A percentile compares a stretch with the other conserved stretches of the same genome.
These are phyloP conservation scores for Sminthurinus aureus DNA, from an alignment of 2,888 invertebrate genomes.

Conservation along the genomic window DNA sequence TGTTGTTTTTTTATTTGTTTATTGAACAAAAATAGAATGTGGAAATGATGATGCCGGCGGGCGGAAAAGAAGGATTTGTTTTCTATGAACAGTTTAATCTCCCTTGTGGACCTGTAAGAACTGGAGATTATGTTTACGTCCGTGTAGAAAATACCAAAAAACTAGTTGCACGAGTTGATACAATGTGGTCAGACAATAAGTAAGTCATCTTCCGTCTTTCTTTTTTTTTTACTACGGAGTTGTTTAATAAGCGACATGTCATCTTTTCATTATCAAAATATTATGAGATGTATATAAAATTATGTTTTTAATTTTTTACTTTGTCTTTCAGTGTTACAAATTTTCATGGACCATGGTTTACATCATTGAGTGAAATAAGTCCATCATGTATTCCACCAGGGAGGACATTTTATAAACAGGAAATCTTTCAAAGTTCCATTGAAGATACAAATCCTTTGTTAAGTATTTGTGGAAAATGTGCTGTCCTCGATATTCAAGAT, in stretches of 20 bases:
- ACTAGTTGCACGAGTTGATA: constrained; percentile 90
- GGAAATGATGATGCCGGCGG: constrained; percentile 72
- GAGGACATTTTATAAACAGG: constrained; percentile 89
- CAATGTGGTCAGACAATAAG: constrained; percentile 92
- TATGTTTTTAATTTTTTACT: constrained; percentile 64
- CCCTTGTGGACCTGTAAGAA: constrained; percentile 81
- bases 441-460: constrained; percentile 91
- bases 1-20: constrained; percentile 23
- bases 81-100: constrained; percentile 95
- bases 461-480: constrained; percentile 89
- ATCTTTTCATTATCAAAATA: neutral
- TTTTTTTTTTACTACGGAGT: neutral
- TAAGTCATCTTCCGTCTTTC: constrained; percentile 69
- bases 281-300: neutral
- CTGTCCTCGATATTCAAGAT: constrained; percentile 88
- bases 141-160: constrained; percentile 90
- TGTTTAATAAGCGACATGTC: neutral
- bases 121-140: constrained; percentile 95
- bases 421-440: constrained; percentile 87
- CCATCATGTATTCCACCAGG: constrained; percentile 70
- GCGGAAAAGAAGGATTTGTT: constrained; percentile 78
- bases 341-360: constrained; percentile 93
- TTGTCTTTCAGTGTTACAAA: constrained; percentile 77
- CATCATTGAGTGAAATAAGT: constrained; percentile 86
- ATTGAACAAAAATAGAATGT: constrained; percentile 73